Evolutionary conservation across 2,113 vertebrate species (phyloP), one percentile per base, ranked within the genome.

Genomic region (Ctenodactylus gundi): DNA sequence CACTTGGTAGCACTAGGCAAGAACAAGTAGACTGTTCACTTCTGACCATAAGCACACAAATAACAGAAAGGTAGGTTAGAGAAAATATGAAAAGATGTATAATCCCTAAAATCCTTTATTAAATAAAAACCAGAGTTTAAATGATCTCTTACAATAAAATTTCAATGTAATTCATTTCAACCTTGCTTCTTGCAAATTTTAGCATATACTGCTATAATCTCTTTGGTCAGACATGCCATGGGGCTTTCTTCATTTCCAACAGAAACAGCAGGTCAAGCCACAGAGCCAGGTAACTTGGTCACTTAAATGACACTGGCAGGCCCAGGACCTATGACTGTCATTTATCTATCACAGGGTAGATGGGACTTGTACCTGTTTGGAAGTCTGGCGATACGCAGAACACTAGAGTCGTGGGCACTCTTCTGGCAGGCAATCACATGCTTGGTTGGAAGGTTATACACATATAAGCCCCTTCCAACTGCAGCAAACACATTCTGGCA

Each of bases 391-490:
- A 98, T 98, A 97, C 99, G 99, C n/a, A 99, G 96, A 92, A 99
- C 98, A 65, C 97, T 98, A 15, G 99, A 99, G 94, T 99, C 99
- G 0, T 99, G 99, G n/a, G 99, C 99, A 1, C 97, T 97, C 98
- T 98, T 99, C 98, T 99, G 99, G 97, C 98, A 99, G 84, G 99
- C 99, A 97, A 99, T 98, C 96, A 99, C 99, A 51, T 97, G 97
- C 98, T 98, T 99, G 97, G 96, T 98, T 90, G 97, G 97, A 82
- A 99, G 96, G 96, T 98, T 99, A 98, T 99, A 99, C 49, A 99
- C 99, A 1, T 99, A 99, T 93, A 99, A 98, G 49, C 99, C 99
- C 93, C 99, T 99, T 95, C 99, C 99, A 97, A 99, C 99, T 17
- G 99, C 99, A 85, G 98, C 99, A 95, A 99, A 99, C 94, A 99